Base-by-base conservation (phyloP, 2,888 invertebrate species). In the Agrochola litura region DNA sequence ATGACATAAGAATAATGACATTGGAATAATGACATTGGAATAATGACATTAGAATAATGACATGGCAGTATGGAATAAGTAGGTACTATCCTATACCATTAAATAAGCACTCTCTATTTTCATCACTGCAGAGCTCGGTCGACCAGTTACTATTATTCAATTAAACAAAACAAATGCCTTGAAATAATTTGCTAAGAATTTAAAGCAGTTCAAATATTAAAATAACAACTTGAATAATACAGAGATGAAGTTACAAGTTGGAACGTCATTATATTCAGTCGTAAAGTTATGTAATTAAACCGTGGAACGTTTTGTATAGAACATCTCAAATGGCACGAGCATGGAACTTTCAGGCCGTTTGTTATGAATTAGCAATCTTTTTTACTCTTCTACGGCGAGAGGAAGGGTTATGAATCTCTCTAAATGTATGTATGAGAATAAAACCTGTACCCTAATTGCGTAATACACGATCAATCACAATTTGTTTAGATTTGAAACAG, bases 271-370 rank as follows among this genome's bases (percentile, higher is more conserved):
- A 68, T 30, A 10, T 19, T 52, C 0, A 49, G 30, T 43, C 41
- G n/a, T 43, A 70, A 80, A 80, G 66, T 80, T 80, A 25, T 46
- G 69, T 66, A 61, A 82, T 80, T 80, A 82, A 66, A 66, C 16
- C 0, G 16, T 22, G 46, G 5, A 61, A 43, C 16, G 41, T 61
- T 81, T 81, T 76, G 54, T 46, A 54, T 68, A 25, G 12, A 46
- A 63, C 37, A 63, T 70, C 54, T 43, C n/a, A 43, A 71, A 49
- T 52, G 52, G 25, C 60, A 37, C 60, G 43, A 37, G 10, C 49
- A 43, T 30, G 10, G 1, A 58, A 78, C 9, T 76, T 76, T 49
- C 14, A 52, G 10, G 14, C 1, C 19, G 4, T 4, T 77, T 58
- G 77, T 43, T 68, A 60, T 60, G 30, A 52, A 68, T 78, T 76